Evolutionary conservation across 2,113 vertebrate species (phyloP), one percentile per base, ranked within the genome.

Genomic region (Orthochromis indermauri): DNA sequence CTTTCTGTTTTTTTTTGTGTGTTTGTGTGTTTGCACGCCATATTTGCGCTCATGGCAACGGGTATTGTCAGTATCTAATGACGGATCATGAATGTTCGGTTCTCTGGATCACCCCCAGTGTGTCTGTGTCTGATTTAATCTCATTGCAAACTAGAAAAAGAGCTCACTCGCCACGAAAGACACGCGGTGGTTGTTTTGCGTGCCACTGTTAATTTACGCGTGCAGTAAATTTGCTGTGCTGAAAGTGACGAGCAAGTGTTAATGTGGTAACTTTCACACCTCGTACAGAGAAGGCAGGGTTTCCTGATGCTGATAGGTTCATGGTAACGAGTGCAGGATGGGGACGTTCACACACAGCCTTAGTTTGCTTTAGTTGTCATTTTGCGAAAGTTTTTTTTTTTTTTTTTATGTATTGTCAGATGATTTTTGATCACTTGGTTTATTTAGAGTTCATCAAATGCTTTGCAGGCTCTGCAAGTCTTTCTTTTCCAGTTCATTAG

Each of bases 21-120:
- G 28, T 35, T 24, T 55, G 19, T 40, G 33, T 71, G 37, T 42
- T 24, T 71, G 19, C 0, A 4, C 4, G 1, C 8, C 24, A 47
- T 17, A 10, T 9, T 73, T 45, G 37, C 13, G 5, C 37, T 73
- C 13, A 17, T 45, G 8, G 40, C 66, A 26, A 42, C 13, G 0
- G 16, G 8, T 42, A 16, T 73, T 17, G 40, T 45, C 68, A 19
- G 37, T 26, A 26, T 73, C 13, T 73, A 26, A 10, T 17, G 12
- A 0, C 0, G 1, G n/a, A 21, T 40, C n/a, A 21, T 21, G 66
- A 71, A 26, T 21, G 33, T 26, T 73, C 1, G 2, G n/a, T 24
- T 24, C n/a, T 71, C 66, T 71, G 11, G 37, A 71, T 12, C 2
- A 7, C 37, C 66, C 66, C 7, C 19, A 8, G 7, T 9, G 35